Conservation (phyloP, 2,888 invertebrate species). For the Dynastes tityus region DNA sequence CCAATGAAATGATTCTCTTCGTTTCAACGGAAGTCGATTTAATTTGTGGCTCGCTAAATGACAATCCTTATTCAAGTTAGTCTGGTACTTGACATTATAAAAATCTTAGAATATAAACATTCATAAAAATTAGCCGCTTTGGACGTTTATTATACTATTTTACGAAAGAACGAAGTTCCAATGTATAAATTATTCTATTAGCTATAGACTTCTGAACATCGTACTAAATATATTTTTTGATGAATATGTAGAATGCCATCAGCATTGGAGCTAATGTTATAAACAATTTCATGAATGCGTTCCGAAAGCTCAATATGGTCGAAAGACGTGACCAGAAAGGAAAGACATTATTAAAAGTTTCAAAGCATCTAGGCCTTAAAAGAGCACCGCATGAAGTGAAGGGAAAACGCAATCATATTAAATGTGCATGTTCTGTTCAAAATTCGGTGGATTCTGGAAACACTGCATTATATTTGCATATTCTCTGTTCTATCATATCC, state of each 20-base stretch:
- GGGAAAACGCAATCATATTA: not conserved
- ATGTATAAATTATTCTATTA: too few relatives aligned
- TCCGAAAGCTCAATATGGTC: not conserved
- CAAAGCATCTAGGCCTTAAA: not conserved
- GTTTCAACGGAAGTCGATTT: not conserved
- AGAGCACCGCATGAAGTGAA: not conserved
- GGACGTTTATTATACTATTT: too few relatives aligned
- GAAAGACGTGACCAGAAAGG: slow-evolving; percentile 5
- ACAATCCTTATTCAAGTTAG: not conserved
- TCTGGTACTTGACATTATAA: too few relatives aligned
- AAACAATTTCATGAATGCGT: slow-evolving; percentile 2
- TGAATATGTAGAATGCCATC: not conserved
- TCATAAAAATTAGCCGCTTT: too few relatives aligned
- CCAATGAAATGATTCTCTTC: not conserved
- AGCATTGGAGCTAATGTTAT: not conserved
- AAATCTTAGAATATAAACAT: too few relatives aligned
- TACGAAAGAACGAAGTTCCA: too few relatives aligned
- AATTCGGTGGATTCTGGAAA: too few relatives aligned
- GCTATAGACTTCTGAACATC: too few relatives aligned
- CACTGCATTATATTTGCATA: not conserved
- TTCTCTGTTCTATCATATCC: not conserved
- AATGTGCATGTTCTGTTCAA: too few relatives aligned
- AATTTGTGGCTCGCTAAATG: not conserved
- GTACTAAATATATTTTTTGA: not conserved
- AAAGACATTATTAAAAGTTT: not conserved